Percentiles rank a stretch among this genome's conserved stretches.
Evolutionary conservation across 2,113 vertebrate species (phyloP).

Genomic region (Anas platyrhynchos): DNA sequence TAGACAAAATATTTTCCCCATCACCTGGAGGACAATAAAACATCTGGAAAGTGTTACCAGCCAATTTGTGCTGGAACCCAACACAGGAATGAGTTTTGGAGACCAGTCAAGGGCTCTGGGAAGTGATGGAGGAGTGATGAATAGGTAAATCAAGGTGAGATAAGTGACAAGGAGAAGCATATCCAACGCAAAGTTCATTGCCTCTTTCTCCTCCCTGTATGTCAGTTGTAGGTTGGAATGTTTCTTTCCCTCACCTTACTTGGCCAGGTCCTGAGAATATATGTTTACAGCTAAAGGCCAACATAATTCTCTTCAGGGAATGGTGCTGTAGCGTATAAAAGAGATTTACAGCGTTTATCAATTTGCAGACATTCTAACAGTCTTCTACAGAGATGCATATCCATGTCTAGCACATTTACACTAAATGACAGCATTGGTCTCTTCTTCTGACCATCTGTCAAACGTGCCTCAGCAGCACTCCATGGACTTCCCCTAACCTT

Average conservation of each 20-base stretch:
- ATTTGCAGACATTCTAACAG: background rate
- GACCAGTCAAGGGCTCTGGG: background rate
- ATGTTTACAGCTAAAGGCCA: background rate
- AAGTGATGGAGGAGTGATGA: conserved; percentile 11
- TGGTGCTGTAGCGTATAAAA: background rate
- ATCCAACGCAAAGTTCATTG: background rate
- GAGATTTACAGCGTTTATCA: background rate
- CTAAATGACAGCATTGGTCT: background rate
- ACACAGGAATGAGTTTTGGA: background rate
- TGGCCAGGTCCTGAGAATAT: background rate
- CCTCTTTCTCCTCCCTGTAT: background rate
- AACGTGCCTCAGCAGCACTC: background rate
- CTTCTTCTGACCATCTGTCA: background rate
- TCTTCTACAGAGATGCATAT: background rate
- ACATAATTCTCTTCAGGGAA: background rate
- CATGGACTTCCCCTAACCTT: background rate
- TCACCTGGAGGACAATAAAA: conserved; percentile 18
- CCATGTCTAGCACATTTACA: background rate
- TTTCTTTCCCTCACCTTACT: background rate
- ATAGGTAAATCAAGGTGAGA: conserved; percentile 2
- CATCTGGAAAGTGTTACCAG: conserved; percentile 26
- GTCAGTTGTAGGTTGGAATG: background rate
- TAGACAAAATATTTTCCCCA: background rate
- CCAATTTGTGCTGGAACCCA: background rate
- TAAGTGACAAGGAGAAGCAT: background rate